phyloP scores from a whole-genome alignment of 2,113 vertebrate species.

The Chloebia gouldiae region DNA sequence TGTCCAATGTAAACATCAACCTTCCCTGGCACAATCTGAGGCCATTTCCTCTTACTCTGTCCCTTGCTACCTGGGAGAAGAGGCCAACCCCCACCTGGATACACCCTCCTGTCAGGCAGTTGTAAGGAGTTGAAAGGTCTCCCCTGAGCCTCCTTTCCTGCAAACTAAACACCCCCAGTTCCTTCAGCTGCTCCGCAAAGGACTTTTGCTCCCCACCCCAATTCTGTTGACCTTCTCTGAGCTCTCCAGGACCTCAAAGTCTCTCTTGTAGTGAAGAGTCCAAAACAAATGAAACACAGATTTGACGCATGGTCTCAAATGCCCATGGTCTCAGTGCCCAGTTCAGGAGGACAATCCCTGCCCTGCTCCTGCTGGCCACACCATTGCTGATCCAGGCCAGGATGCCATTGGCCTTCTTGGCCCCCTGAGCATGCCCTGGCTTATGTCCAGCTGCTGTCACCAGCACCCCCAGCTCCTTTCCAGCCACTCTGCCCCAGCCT shows the following conservation, averaged over 20 bases:
- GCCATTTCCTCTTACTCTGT: not conserved
- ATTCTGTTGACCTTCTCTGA: rapidly evolving
- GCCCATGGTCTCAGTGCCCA: not conserved
- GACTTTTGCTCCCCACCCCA: not conserved
- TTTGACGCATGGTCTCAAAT: rapidly evolving
- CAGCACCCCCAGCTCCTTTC: not conserved
- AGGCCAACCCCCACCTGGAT: not conserved
- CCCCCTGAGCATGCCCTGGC: not conserved
- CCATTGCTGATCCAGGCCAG: not conserved
- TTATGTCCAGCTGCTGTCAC: not conserved
- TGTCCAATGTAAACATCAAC: not conserved
- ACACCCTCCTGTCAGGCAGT: not conserved
- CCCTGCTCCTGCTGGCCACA: not conserved
- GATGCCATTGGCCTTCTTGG: not conserved
- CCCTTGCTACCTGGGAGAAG: not conserved
- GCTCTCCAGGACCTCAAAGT: not conserved
- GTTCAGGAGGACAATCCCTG: not conserved
- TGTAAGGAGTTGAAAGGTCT: rapidly evolving
- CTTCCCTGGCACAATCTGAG: not conserved
- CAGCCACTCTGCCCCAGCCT: not conserved
- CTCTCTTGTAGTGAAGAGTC: not conserved
- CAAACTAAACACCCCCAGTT: rapidly evolving
- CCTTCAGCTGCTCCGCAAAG: not conserved
- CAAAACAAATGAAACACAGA: not conserved
- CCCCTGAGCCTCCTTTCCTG: not conserved